phyloP scores from a whole-genome alignment of 23 tunicate genomes.

The Styela plicata region DNA sequence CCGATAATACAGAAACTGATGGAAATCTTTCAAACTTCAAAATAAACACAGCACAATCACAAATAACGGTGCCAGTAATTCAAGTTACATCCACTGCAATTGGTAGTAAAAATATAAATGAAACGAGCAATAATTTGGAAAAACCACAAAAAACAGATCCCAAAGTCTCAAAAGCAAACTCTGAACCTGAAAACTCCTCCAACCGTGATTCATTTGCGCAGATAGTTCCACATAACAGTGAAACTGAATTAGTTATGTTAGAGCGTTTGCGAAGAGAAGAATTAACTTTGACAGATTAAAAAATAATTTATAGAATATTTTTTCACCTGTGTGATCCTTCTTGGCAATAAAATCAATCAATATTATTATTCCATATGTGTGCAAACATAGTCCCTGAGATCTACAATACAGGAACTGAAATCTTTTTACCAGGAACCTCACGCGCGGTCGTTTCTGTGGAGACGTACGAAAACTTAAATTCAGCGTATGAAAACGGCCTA shows the following conservation, averaged over 20 bases:
- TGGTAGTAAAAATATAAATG: no score
- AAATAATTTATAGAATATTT: no score
- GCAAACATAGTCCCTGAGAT: no score
- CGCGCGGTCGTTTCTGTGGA: no score
- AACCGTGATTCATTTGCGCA: background rate
- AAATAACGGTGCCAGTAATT: background rate
- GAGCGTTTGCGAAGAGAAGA: slow-evolving; percentile 13
- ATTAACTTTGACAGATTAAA: background rate
- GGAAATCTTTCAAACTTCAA: background rate
- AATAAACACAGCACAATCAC: no score
- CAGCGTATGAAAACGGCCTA: no score
- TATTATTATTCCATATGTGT: no score
- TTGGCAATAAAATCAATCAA: no score
- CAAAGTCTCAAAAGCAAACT: background rate
- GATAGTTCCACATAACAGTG: background rate
- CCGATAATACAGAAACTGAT: background rate
- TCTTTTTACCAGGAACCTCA: no score
- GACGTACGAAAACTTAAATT: no score
- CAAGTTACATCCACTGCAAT: background rate
- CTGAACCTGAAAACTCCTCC: background rate
- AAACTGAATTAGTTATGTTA: background rate
- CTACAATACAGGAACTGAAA: no score
- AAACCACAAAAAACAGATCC: background rate
- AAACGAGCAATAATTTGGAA: background rate
- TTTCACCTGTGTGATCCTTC: no score